These are phyloP conservation scores for Euspilapteryx auroguttella DNA, from an alignment of 2,888 invertebrate species.

Conservation along the genomic window DNA sequence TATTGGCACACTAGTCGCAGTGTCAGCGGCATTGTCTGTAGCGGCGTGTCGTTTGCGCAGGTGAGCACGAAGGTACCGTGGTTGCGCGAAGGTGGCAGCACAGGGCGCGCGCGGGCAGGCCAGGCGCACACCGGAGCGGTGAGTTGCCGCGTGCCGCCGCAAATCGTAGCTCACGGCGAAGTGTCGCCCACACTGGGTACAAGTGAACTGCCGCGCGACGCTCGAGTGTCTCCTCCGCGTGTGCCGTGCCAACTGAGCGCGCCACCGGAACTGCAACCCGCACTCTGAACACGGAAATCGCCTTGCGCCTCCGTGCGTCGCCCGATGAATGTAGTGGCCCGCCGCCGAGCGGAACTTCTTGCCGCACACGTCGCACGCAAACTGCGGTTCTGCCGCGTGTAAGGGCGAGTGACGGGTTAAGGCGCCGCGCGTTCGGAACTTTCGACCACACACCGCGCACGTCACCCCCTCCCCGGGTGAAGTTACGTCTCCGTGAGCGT, in stretches of 20 bases:
- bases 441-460: slow-evolving; percentile 47
- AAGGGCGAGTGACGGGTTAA: slow-evolving; percentile 40
- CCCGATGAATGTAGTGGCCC: slow-evolving; percentile 48
- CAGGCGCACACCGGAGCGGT: slow-evolving; percentile 24
- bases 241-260: slow-evolving; percentile 41
- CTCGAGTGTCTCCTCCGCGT: slow-evolving; percentile 32
- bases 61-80: slow-evolving; percentile 54
- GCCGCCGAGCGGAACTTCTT: slow-evolving; percentile 49
- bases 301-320: slow-evolving; percentile 34
- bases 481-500: slow-evolving; percentile 41
- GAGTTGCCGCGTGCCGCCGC: slow-evolving; percentile 48
- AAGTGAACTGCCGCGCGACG: slow-evolving; percentile 31
- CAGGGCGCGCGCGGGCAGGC: slow-evolving; percentile 43
- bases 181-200: slow-evolving; percentile 41
- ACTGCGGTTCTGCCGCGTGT: slow-evolving; percentile 38
- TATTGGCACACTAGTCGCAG: too few species aligned
- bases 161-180: slow-evolving; percentile 48
- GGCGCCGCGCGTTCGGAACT: slow-evolving; percentile 40
- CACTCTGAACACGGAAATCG: slow-evolving; percentile 22
- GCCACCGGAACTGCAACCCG: slow-evolving; percentile 41
- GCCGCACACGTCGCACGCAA: slow-evolving; percentile 41
- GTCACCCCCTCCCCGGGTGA: slow-evolving; percentile 39
- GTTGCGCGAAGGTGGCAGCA: slow-evolving; percentile 42
- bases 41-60: slow-evolving; percentile 21
- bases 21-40: too few species aligned